A percentile compares a stretch with the other conserved stretches of the same genome.
Evolutionary conservation across 2,888 invertebrate genomes (phyloP).

Genomic region (Philhelius pedissequus): DNA sequence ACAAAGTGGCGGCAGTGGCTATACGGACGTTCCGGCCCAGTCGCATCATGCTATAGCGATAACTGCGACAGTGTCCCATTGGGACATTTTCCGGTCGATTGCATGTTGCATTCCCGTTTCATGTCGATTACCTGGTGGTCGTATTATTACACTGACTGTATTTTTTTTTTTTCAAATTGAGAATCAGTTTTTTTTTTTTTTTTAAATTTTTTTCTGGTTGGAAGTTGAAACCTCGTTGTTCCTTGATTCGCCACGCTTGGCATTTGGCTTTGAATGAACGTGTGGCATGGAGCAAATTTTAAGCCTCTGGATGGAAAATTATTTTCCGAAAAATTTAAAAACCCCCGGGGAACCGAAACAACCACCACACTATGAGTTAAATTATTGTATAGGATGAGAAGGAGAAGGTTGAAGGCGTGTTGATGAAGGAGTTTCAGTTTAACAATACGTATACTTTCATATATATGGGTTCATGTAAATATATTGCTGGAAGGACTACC

Average conservation of each 20-base stretch:
- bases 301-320: constrained; percentile 53
- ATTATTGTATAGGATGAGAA: not conserved
- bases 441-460: not conserved
- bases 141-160: constrained; percentile 49
- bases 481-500: not conserved
- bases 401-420: constrained; percentile 3
- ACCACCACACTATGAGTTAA: not conserved
- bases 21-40: constrained; percentile 22
- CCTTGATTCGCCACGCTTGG: constrained; percentile 48
- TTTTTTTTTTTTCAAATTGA: not conserved
- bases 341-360: constrained; percentile 26
- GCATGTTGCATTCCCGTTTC: constrained; percentile 68
- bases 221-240: constrained; percentile 18
- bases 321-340: constrained; percentile 59
- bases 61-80: constrained; percentile 54
- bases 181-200: not conserved
- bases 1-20: constrained; percentile 20
- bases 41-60: constrained; percentile 10
- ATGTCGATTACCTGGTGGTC: constrained; percentile 69
- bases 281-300: constrained; percentile 21
- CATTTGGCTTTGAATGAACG: constrained; percentile 37
- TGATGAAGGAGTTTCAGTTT: constrained; percentile 51
- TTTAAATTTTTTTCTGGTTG: not conserved
- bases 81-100: constrained; percentile 66
- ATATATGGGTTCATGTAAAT: no score